phyloP scores from a whole-genome alignment of 30 jellyfish, hydroid and myxozoan genomes.

The Catostylus mosaicus region DNA sequence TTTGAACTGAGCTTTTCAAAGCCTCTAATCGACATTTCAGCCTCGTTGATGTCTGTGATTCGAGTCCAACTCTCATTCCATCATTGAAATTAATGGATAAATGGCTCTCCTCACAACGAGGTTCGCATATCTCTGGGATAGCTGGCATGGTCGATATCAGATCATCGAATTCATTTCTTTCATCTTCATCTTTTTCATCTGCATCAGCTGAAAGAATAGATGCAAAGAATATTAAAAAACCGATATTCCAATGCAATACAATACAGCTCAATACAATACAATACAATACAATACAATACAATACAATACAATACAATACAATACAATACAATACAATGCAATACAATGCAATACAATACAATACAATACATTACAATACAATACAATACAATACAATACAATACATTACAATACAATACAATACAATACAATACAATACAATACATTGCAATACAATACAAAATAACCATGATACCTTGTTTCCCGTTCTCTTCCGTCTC shows the following conservation, averaged over 20 bases:
- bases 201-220: not conserved
- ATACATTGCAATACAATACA: not conserved
- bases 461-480: too few relatives aligned
- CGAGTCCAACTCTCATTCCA: constrained; percentile 45
- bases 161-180: constrained; percentile 1
- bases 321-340: not conserved
- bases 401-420: not conserved
- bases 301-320: not conserved
- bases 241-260: not conserved
- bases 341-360: not conserved
- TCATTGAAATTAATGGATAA: constrained; percentile 34
- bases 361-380: too few relatives aligned
- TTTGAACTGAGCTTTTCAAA: not conserved
- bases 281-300: not conserved
- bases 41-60: not conserved
- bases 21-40: not conserved
- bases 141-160: constrained; percentile 32
- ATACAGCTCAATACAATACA: not conserved
- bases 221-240: too few relatives aligned
- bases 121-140: constrained; percentile 36
- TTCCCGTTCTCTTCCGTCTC: not conserved
- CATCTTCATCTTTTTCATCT: constrained; percentile 5
- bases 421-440: not conserved
- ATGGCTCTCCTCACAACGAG: constrained; percentile 5
- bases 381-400: not conserved